phyloP scores from a whole-genome alignment of 2,797 vertebrate genomes.

The Anomalospiza imberbis region DNA sequence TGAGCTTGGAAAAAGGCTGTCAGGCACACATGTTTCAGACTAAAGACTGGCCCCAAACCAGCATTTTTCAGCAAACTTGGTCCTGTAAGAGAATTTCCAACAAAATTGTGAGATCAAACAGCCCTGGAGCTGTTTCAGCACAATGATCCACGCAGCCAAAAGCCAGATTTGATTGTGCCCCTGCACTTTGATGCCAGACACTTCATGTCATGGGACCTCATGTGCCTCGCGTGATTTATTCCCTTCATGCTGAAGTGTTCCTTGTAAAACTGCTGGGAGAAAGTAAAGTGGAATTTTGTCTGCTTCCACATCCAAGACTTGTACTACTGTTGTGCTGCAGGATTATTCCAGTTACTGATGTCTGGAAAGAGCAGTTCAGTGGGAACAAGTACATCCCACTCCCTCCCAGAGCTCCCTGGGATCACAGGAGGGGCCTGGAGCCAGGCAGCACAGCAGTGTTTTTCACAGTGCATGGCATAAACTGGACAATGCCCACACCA shows the following conservation, averaged over 20 bases:
- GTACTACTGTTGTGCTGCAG: not conserved
- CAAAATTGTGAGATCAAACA: not conserved
- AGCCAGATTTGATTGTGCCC: not conserved
- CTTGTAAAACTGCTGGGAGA: not conserved
- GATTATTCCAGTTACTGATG: not conserved
- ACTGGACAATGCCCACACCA: not conserved
- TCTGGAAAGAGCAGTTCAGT: not conserved
- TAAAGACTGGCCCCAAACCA: conserved; percentile 2
- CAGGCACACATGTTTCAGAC: conserved; percentile 25
- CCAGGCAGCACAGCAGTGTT: not conserved
- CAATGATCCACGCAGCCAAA: not conserved
- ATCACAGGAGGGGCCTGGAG: not conserved
- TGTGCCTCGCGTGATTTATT: not conserved
- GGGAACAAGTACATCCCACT: not conserved
- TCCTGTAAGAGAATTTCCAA: not conserved
- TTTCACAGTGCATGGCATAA: not conserved
- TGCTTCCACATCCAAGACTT: not conserved
- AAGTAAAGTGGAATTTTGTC: not conserved
- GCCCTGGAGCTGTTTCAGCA: not conserved
- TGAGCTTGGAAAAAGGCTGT: not conserved
- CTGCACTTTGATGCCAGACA: not conserved
- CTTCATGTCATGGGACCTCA: rapidly evolving
- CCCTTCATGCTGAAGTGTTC: not conserved
- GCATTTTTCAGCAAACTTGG: not conserved
- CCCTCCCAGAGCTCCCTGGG: not conserved